Base-by-base conservation (phyloP, 2,113 vertebrate species). In the Ondatra zibethicus region DNA sequence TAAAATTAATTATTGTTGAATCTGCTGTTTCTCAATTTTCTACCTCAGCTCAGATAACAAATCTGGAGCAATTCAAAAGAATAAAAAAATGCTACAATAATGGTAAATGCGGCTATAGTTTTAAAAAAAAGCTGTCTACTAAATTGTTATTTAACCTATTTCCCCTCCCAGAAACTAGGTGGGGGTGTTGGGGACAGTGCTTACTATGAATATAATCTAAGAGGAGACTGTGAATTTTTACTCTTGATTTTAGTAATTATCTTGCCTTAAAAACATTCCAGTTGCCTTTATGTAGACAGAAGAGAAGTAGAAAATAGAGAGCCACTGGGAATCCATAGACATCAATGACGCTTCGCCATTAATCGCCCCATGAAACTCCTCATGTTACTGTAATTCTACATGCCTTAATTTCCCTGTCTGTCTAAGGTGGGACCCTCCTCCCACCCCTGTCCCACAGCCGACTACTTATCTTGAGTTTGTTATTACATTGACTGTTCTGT, bases 1-100 rank as follows among this genome's bases (percentile, higher is more conserved):
- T 98, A 97, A 97, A 96, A 70, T 96, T 92, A 95, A 96, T 97
- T 97, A 96, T 93, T 97, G 70, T 97, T 77, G 85, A 97, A 97
- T 96, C 92, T 1, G 29, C 92, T 97, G 96, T 95, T 97, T 97
- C 95, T 97, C 78, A 95, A 85, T 97, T 97, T 98, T 96, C 93
- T 47, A 98, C 96, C 94, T 97, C 93, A 96, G 92, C 88, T 97
- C 95, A 97, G 93, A 94, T 58, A 5, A 95, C 90, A 97, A 97
- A 97, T 97, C 93, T 96, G 89, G 84, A 98, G 90, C 70, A 93
- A 88, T 94, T 97, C 85, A 89, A 76, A 97, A 94, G 86, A 68
- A 95, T 95, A 93, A 93, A 94, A 85, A 73, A 12, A 91, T 65
- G 88, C 55, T 63, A 63, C 70, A 89, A 84, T 93, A 95, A 98